Conservation (phyloP, 2,113 vertebrate genomes). For the Antechinus stuartii region DNA sequence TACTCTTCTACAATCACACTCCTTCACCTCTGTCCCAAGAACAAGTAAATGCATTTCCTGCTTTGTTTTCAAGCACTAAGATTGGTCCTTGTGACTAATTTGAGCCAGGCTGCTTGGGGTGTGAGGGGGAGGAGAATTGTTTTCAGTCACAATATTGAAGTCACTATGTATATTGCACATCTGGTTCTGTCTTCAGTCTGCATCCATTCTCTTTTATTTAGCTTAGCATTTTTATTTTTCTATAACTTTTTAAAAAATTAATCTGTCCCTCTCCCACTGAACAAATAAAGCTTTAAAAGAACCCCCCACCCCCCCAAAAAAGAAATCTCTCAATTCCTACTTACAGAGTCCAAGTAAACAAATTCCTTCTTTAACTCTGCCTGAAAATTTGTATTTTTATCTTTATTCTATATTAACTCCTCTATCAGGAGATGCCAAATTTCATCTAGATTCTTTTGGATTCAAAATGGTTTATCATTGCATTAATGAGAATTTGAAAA, state of each 20-base stretch:
- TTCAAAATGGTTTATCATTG: neutral
- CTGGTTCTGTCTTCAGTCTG: neutral
- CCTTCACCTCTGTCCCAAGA: neutral
- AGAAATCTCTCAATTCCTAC: neutral
- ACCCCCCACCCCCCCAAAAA: neutral
- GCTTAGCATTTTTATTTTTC: neutral
- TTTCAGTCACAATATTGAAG: too few species aligned
- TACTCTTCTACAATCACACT: neutral
- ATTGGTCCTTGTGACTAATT: neutral
- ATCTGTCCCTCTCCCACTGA: neutral
- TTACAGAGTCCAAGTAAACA: neutral
- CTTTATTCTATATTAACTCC: neutral
- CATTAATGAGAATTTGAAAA: neutral
- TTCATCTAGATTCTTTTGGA: neutral
- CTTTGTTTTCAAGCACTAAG: neutral
- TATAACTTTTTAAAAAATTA: neutral
- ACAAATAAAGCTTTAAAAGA: neutral
- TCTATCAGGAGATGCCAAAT: neutral
- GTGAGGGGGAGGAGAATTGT: too few species aligned
- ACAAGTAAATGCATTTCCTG: neutral
- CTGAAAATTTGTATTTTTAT: neutral
- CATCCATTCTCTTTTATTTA: neutral
- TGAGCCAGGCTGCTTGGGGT: neutral
- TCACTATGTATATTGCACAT: neutral
- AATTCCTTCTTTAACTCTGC: neutral